Evolutionary conservation across 37 sponge, comb jelly and placozoan genomes (phyloP).

Genomic region (Aplysina aerophoba): DNA sequence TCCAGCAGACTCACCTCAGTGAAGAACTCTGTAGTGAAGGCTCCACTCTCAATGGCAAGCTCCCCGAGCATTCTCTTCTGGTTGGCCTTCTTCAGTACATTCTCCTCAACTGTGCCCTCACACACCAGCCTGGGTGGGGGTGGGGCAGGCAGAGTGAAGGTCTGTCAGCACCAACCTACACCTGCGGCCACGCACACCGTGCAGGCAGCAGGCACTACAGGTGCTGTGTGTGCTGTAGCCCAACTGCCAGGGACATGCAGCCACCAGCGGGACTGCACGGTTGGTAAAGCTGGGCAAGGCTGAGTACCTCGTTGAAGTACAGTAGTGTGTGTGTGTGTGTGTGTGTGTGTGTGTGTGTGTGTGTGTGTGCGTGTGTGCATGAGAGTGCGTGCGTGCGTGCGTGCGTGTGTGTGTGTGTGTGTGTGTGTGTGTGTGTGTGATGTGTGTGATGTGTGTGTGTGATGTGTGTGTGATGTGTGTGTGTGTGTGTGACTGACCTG

Average conservation of each 20-base stretch:
- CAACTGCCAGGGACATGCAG: slow-evolving; percentile 19
- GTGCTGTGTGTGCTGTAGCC: not conserved
- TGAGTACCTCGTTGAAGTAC: too few species aligned
- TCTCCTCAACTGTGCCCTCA: slow-evolving; percentile 94
- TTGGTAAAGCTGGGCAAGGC: slow-evolving; percentile 36
- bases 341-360: not conserved
- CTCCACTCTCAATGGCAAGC: slow-evolving; percentile 96
- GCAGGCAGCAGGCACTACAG: not conserved
- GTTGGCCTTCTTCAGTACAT: slow-evolving; percentile 98
- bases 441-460: not conserved
- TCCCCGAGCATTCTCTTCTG: slow-evolving; percentile 95
- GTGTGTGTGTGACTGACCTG: slow-evolving; percentile 49
- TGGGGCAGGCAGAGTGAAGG: not conserved
- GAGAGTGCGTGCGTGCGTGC: not conserved
- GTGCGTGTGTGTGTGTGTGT: too few species aligned
- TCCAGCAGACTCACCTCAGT: slow-evolving; percentile 66
- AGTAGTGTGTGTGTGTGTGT: not conserved
- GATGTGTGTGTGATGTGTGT: not conserved
- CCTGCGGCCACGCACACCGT: not conserved
- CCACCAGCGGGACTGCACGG: not conserved
- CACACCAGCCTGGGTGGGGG: slow-evolving; percentile 74
- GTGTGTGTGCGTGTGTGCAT: slow-evolving; percentile 2
- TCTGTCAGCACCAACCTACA: not conserved
- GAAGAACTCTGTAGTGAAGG: slow-evolving; percentile 97
- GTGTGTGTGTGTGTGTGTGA: too few species aligned